phyloP scores from a whole-genome alignment of 2,113 vertebrate species.

The Romanogobio albipinnatus region DNA sequence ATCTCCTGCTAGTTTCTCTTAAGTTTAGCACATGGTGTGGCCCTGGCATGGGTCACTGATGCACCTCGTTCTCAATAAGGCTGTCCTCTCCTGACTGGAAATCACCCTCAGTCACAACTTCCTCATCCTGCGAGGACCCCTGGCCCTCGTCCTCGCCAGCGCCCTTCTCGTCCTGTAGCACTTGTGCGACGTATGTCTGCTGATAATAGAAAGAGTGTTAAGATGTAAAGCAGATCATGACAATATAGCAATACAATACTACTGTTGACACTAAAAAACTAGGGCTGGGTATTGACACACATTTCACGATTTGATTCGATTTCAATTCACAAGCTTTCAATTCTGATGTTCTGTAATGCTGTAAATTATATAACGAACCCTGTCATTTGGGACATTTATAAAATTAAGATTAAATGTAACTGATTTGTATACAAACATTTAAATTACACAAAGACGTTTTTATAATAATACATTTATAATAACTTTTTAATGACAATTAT shows the following conservation, averaged over 20 bases:
- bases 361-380: too few relatives aligned
- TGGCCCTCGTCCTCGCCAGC: conserved; percentile 82
- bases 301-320: too few relatives aligned
- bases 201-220: conserved; percentile 54
- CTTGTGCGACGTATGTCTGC: conserved; percentile 96
- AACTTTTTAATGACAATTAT: too few relatives aligned
- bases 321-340: too few relatives aligned
- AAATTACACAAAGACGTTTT: too few relatives aligned
- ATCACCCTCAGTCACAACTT: conserved; percentile 87
- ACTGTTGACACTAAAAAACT: background rate
- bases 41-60: conserved; percentile 76
- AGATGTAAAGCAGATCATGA: background rate
- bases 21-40: background rate
- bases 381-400: too few relatives aligned
- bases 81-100: conserved; percentile 97
- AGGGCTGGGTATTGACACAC: too few relatives aligned
- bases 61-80: conserved; percentile 96
- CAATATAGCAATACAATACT: background rate
- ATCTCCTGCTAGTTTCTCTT: conserved; percentile 36
- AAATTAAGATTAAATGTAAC: too few relatives aligned
- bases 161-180: conserved; percentile 88
- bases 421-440: too few relatives aligned
- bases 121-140: conserved; percentile 89
- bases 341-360: too few relatives aligned
- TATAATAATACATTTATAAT: too few relatives aligned